Base-by-base conservation (phyloP, 1,140 invertebrate genomes). In the Plutomurus gul region DNA sequence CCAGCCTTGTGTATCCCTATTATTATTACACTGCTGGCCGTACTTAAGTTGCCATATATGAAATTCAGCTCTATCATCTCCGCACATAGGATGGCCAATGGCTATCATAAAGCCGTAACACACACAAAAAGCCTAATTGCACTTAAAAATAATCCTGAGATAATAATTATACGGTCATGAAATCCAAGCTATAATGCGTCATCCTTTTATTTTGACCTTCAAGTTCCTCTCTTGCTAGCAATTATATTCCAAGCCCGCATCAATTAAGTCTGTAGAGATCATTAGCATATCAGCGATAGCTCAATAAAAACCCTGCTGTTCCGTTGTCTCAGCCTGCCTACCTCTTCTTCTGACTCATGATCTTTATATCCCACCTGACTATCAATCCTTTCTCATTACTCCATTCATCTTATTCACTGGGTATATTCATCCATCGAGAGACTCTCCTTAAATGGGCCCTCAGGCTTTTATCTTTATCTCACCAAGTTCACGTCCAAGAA, bases 201-300 rank as follows among this genome's bases (percentile, higher is more conserved):
- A 79, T 79, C 72, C 56, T 47, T 47, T 60, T 33, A 79, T 65
- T 65, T 79, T 79, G 71, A 79, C 71, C 77, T 79, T 79, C 77
- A 75, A 65, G 36, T 33, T 74, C 51, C 30, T 75, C 76, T 78
- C 76, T 78, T 46, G 22, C 77, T 60, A 78, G 65, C 76, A 78
- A 78, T 78, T 78, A 78, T 78, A 78, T 43, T 78, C 72, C 46
- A 33, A 79, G 47, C 77, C 72, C 77, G 51, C 77, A 79, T 79
- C 77, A 79, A 79, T 79, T 79, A 79, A 79, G 65, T 78, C 70
- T 78, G 46, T 79, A 60, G 77, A 75, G 77, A 79, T 76, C 72
- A 79, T 79, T 79, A 79, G 78, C 78, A 79, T 79, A 79, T 79
- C 78, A 79, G 43, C 78, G 73, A 75, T 79, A 79, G 78, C 78